These are phyloP conservation scores for Zaprionus nigranus DNA, from an alignment of 1,140 invertebrate genomes.

Conservation along the genomic window DNA sequence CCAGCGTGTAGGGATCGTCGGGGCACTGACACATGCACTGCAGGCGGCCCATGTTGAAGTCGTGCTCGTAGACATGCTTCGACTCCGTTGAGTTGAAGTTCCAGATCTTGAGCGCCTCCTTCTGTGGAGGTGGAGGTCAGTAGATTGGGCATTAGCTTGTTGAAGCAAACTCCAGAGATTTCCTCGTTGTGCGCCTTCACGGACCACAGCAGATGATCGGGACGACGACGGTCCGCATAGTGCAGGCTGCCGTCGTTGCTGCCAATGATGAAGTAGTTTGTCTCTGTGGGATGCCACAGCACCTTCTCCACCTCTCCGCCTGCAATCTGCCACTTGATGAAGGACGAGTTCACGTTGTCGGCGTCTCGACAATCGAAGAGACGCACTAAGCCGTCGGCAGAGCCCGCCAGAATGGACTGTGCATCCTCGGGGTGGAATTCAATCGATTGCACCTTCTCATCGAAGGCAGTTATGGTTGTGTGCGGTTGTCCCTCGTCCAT, in stretches of 20 bases:
- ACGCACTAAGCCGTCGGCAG: conserved; percentile 88
- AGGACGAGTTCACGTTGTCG: conserved; percentile 84
- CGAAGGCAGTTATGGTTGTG: conserved; percentile 90
- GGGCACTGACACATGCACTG: conserved; percentile 91
- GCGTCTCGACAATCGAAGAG: conserved; percentile 92
- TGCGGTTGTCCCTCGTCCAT: conserved; percentile 91
- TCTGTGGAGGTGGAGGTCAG: conserved; percentile 76
- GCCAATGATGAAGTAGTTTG: conserved; percentile 87
- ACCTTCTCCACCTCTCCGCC: conserved; percentile 94
- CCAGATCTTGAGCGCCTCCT: conserved; percentile 80
- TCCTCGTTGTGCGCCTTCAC: conserved; percentile 92
- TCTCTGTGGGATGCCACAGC: conserved; percentile 89
- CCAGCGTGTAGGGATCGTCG: conserved; percentile 92
- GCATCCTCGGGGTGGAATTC: conserved; percentile 94
- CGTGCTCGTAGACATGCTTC: conserved; percentile 86
- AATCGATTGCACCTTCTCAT: conserved; percentile 94
- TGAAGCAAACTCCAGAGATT: conserved; percentile 88
- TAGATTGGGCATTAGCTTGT: conserved; percentile 70
- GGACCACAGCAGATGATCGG: conserved; percentile 89
- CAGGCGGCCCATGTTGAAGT: conserved; percentile 89
- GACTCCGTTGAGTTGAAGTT: conserved; percentile 75
- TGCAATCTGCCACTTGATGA: conserved; percentile 88
- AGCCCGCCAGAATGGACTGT: conserved; percentile 92
- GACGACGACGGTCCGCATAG: conserved; percentile 91
- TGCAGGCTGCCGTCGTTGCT: conserved; percentile 92